phyloP scores from a whole-genome alignment of 2,113 vertebrate genomes.

The Athene noctua region DNA sequence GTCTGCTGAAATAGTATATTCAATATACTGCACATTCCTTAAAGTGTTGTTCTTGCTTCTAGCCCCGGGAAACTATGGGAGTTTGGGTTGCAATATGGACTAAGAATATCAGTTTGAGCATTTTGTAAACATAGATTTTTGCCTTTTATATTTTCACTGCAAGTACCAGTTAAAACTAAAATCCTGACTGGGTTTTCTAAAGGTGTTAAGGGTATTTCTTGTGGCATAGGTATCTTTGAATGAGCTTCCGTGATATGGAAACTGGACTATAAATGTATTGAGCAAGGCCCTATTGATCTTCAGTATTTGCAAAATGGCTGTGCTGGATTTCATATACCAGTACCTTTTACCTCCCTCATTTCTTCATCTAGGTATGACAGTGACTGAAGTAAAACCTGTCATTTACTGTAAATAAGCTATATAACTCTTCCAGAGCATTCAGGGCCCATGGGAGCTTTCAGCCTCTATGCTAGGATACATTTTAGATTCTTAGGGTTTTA shows the following conservation, averaged over 20 bases:
- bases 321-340: not conserved
- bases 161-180: not conserved
- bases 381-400: not conserved
- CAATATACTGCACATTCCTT: not conserved
- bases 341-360: not conserved
- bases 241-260: not conserved
- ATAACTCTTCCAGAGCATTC: not conserved
- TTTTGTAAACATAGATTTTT: not conserved
- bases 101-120: not conserved
- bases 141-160: not conserved
- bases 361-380: not conserved
- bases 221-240: not conserved
- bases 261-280: not conserved
- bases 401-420: not conserved
- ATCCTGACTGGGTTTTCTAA: not conserved
- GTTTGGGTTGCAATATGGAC: not conserved
- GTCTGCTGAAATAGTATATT: not conserved
- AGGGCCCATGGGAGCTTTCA: not conserved
- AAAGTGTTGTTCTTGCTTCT: conserved; percentile 1
- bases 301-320: not conserved
- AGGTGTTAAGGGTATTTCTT: not conserved
- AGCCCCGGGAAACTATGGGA: conserved; percentile 1
- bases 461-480: not conserved
- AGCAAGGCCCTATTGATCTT: not conserved
- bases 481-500: not conserved